These are phyloP conservation scores for Pagrus major DNA, from an alignment of 2,113 vertebrate genomes.

Conservation along the genomic window DNA sequence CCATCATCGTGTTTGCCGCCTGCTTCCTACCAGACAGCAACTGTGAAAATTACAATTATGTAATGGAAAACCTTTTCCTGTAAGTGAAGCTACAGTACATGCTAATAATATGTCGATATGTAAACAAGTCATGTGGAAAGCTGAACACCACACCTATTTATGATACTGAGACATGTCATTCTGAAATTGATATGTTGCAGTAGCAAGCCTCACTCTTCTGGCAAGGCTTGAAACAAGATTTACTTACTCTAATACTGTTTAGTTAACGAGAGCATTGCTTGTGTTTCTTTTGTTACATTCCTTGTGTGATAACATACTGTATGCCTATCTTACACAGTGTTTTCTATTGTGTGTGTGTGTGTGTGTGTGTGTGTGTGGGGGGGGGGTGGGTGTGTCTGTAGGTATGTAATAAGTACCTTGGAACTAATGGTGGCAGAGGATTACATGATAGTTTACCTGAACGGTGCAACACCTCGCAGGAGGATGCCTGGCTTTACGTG, in stretches of 20 bases:
- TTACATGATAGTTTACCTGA: slow-evolving; percentile 98
- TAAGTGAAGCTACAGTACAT: slow-evolving; percentile 79
- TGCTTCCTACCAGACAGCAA: slow-evolving; percentile 97
- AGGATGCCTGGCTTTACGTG: slow-evolving; percentile 96
- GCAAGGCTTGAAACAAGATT: background rate
- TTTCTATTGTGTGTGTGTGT: background rate
- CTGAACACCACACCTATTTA: background rate
- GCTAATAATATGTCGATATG: background rate
- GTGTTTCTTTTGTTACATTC: background rate
- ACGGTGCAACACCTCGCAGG: slow-evolving; percentile 95
- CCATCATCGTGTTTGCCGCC: slow-evolving; percentile 98
- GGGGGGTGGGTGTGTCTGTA: slow-evolving; percentile 62
- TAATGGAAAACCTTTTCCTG: slow-evolving; percentile 99
- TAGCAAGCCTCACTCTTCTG: background rate
- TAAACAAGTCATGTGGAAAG: background rate
- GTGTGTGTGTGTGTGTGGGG: slow-evolving; percentile 41
- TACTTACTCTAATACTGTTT: background rate
- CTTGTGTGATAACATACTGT: too few species aligned
- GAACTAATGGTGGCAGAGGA: slow-evolving; percentile 98
- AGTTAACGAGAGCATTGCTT: background rate
- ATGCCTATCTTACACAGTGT: background rate
- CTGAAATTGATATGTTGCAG: background rate
- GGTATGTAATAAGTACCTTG: slow-evolving; percentile 97
- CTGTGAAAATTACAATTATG: slow-evolving; percentile 93
- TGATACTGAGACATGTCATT: background rate